phyloP scores from a whole-genome alignment of 2,113 vertebrate species.

The Bos javanicus region DNA sequence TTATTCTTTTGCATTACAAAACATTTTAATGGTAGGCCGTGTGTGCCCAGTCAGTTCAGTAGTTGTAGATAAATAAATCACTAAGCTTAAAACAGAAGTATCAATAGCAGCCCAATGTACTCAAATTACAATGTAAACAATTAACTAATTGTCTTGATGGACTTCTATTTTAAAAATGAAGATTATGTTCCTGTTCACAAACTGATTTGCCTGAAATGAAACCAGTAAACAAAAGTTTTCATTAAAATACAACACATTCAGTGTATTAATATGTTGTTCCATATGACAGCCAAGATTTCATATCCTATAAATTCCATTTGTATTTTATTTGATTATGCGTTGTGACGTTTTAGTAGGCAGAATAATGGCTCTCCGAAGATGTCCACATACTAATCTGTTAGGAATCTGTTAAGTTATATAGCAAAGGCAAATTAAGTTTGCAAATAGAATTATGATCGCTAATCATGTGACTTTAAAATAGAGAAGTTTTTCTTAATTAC shows the following conservation, averaged over 20 bases:
- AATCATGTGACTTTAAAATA: background rate
- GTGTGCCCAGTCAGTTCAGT: background rate
- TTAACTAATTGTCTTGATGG: constrained; percentile 13
- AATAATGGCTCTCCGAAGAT: background rate
- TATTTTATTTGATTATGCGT: background rate
- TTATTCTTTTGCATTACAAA: constrained; percentile 10
- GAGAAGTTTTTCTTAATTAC: background rate
- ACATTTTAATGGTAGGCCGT: background rate
- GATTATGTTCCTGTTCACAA: background rate
- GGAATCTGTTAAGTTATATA: background rate
- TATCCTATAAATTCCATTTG: background rate
- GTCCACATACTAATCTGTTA: background rate
- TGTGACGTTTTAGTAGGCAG: background rate
- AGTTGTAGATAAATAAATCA: background rate
- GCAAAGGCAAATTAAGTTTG: background rate
- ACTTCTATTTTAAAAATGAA: constrained; percentile 10
- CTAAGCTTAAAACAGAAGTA: constrained; percentile 23
- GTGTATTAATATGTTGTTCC: background rate
- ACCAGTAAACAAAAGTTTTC: background rate
- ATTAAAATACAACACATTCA: background rate
- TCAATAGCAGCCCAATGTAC: background rate
- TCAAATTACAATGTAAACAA: background rate
- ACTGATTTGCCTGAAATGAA: background rate
- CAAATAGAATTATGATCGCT: background rate
- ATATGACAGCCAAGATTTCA: background rate